These are phyloP conservation scores for Chromobotia macracanthus DNA, from an alignment of 2,797 vertebrate species.

Conservation along the genomic window DNA sequence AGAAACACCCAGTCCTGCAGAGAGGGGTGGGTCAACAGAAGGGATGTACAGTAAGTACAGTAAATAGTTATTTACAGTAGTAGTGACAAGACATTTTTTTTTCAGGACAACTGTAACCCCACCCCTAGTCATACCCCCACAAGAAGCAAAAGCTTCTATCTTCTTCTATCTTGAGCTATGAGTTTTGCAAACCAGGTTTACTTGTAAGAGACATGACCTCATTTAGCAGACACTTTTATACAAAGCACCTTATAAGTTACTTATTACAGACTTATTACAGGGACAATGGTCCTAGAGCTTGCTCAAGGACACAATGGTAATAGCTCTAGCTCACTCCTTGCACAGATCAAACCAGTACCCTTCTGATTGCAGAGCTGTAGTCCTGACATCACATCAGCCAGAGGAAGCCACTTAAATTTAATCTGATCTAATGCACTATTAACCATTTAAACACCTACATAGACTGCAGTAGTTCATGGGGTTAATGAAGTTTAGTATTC, in stretches of 20 bases:
- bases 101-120: background rate
- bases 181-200: background rate
- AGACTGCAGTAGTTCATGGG: background rate
- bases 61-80: background rate
- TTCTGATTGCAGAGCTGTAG: background rate
- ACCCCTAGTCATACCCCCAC: background rate
- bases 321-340: background rate
- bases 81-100: background rate
- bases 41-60: background rate
- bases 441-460: conserved; percentile 1
- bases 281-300: background rate
- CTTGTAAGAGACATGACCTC: conserved; percentile 19
- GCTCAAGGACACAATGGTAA: conserved; percentile 18
- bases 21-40: conserved; percentile 10
- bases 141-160: background rate
- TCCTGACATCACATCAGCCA: background rate
- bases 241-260: conserved; percentile 20
- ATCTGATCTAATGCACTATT: background rate
- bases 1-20: conserved; percentile 91
- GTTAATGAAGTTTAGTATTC: conserved; percentile 23
- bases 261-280: conserved; percentile 19
- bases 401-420: background rate
- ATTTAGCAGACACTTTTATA: conserved; percentile 19
- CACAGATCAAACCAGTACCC: background rate
- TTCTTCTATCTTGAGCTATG: background rate